Conservation (phyloP, 2,113 vertebrate genomes). For the Oncorhynchus mykiss region DNA sequence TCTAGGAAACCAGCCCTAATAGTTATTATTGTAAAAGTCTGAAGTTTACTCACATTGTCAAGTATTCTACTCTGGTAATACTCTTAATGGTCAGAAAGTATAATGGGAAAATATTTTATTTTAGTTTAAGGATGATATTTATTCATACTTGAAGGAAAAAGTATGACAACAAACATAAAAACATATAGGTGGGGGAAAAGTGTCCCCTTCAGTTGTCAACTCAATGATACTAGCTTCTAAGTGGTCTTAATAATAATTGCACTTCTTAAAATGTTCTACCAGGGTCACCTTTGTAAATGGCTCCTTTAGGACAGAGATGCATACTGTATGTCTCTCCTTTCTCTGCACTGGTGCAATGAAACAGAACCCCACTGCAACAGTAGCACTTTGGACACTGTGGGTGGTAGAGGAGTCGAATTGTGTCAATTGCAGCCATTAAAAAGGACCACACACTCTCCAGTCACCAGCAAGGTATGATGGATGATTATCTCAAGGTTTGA, state of each 20-base stretch:
- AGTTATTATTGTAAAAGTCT: too few species aligned
- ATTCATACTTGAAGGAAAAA: too few species aligned
- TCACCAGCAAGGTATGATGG: conserved; percentile 88
- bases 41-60: too few species aligned
- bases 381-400: conserved; percentile 83
- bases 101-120: too few species aligned
- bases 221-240: conserved; percentile 36
- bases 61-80: too few species aligned
- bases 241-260: background rate
- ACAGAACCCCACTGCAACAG: conserved; percentile 64
- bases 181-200: too few species aligned
- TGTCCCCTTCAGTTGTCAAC: conserved; percentile 1
- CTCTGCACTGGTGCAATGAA: conserved; percentile 64
- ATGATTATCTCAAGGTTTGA: conserved; percentile 95
- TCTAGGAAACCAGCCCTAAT: too few species aligned
- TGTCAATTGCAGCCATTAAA: conserved; percentile 93
- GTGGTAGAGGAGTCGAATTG: conserved; percentile 89
- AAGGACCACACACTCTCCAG: conserved; percentile 92
- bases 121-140: too few species aligned
- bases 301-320: conserved; percentile 52
- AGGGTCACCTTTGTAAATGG: conserved; percentile 22
- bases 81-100: too few species aligned
- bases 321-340: conserved; percentile 47
- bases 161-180: too few species aligned
- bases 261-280: background rate